Base-by-base conservation (phyloP, 1,140 invertebrate species). In the Drosophila ogumai region DNA sequence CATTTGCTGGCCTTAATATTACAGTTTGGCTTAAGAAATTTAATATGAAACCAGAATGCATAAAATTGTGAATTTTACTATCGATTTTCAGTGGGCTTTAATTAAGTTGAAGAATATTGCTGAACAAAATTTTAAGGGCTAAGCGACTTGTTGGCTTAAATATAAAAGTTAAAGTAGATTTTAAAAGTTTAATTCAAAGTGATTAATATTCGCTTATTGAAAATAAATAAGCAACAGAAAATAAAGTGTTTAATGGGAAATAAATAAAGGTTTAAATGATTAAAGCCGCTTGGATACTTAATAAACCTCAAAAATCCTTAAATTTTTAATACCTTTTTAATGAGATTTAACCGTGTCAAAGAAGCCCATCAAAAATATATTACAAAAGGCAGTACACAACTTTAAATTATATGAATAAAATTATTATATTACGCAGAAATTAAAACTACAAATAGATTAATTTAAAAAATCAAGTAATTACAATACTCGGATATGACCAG, bases 1-100 rank as follows among this genome's bases (percentile, higher is more conserved):
- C 73, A 66, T 67, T 76, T 58, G 47, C 49, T 60, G 72, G 61
- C 60, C 71, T 47, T 50, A 60, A 74, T 72, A 60, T 44, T 9
- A 28, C 58, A 40, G 65, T n/a, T 46, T 13, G 25, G 59, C 17
- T 38, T 15, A 75, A 56, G 31, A 31, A 55, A 75, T 75, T 52
- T 46, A 54, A 74, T 43, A 19, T 13, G 61, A 43, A 19, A 25
- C 13, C 17, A 64, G 6, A 60, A 38, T 32, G 61, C 34, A 63
- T 36, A 1, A 60, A 54, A 34, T 55, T 25, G 19, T 13, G 7
- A 36, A 22, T 10, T 55, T 15, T 4, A 52, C 17, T 54, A 22
- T 54, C 32, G 17, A 22, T 22, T 49, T 49, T 49, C n/a, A 3
- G 49, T 2, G 5, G 22, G 19, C 34, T 25, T n/a, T 38, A n/a